These are phyloP conservation scores for Perdita meconis DNA, from an alignment of 2,888 invertebrate species.

Conservation along the genomic window DNA sequence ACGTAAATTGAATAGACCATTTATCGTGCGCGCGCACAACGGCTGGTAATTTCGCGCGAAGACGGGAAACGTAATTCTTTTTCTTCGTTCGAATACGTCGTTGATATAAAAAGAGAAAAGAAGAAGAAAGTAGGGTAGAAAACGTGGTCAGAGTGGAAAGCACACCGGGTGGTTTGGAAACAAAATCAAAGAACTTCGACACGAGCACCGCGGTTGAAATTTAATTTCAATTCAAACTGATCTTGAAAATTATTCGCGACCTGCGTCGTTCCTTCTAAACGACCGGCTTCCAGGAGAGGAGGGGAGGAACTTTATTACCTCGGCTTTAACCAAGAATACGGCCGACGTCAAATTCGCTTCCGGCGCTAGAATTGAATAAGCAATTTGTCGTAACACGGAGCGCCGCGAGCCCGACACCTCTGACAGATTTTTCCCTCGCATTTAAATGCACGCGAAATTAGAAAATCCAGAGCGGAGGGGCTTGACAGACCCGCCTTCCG, in stretches of 20 bases:
- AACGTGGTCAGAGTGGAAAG: not conserved
- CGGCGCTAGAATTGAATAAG: constrained; percentile 40
- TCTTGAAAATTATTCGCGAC: constrained; percentile 35
- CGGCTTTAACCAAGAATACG: constrained; percentile 14
- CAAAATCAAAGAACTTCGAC: not conserved
- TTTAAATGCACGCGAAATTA: constrained; percentile 34
- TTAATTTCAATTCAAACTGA: constrained; percentile 30
- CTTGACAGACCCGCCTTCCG: not conserved
- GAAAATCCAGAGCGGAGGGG: constrained; percentile 13
- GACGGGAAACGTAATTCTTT: not conserved
- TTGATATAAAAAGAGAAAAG: not conserved
- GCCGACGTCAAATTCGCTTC: constrained; percentile 32
- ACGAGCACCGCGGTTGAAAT: constrained; percentile 4
- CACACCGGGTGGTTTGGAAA: not conserved
- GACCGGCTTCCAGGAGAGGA: not conserved
- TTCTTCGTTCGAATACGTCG: not conserved
- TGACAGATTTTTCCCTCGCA: constrained; percentile 19
- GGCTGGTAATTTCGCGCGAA: constrained; percentile 25
- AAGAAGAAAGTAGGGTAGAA: too few species aligned
- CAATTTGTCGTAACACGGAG: constrained; percentile 36
- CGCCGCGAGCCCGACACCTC: not conserved
- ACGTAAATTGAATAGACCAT: constrained; percentile 60
- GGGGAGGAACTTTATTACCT: constrained; percentile 17
- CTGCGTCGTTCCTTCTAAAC: constrained; percentile 16
- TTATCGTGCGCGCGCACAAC: constrained; percentile 32